Evolutionary conservation across 2,888 invertebrate genomes (phyloP).

Genomic region (Trissolcus japonicus): DNA sequence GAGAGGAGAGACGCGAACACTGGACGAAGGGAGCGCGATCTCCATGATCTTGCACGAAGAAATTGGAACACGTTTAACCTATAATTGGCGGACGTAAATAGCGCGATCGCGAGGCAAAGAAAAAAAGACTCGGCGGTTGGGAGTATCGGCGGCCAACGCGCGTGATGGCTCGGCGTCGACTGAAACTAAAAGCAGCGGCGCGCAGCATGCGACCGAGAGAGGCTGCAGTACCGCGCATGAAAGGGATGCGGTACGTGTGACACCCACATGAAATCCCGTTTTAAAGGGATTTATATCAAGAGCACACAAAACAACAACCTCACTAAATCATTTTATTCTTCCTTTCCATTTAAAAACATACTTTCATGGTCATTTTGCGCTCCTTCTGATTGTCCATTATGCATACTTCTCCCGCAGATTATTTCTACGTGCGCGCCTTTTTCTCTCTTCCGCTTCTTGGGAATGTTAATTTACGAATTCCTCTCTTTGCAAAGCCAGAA

Average conservation of each 20-base stretch:
- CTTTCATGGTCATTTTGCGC: constrained; percentile 19
- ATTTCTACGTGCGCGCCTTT: background rate
- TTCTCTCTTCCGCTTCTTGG: background rate
- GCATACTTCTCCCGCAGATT: too few relatives aligned
- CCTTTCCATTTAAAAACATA: constrained; percentile 38
- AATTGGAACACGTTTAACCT: constrained; percentile 33
- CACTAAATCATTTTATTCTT: constrained; percentile 48
- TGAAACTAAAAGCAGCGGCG: constrained; percentile 49
- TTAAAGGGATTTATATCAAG: constrained; percentile 53
- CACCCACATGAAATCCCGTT: constrained; percentile 52
- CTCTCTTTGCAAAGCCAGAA: too few relatives aligned
- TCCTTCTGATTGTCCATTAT: background rate
- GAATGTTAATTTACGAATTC: too few relatives aligned
- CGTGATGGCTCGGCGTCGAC: constrained; percentile 57
- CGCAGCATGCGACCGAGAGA: constrained; percentile 44
- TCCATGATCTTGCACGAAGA: constrained; percentile 29
- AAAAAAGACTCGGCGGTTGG: constrained; percentile 16
- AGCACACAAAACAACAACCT: constrained; percentile 32
- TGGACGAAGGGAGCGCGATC: constrained; percentile 6
- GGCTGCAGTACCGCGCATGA: constrained; percentile 54
- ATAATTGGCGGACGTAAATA: constrained; percentile 42
- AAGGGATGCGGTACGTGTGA: constrained; percentile 54
- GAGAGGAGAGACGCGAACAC: constrained; percentile 1
- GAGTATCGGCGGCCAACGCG: constrained; percentile 47
- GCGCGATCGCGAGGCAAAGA: constrained; percentile 12